Evolutionary conservation across 30 jellyfish, hydroid and myxozoan species (phyloP).

Genomic region (Hydractinia symbiolongicarpus): DNA sequence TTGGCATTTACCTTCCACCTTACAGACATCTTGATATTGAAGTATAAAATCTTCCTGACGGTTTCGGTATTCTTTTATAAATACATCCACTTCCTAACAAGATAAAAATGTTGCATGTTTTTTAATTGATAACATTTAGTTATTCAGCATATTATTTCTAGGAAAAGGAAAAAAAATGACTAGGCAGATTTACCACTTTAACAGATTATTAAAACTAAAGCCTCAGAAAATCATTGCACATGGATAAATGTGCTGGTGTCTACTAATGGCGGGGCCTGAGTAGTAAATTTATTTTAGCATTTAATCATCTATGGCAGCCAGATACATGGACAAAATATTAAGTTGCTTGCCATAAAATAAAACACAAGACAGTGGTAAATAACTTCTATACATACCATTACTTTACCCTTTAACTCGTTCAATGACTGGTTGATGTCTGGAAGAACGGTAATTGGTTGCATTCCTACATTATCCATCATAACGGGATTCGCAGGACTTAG

Average conservation of each 20-base stretch:
- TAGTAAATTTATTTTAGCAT: no score
- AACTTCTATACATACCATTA: not conserved
- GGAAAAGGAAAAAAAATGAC: not conserved
- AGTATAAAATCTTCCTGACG: slow-evolving; percentile 81
- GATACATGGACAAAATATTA: no score
- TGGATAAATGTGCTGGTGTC: no score
- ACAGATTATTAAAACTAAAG: no score
- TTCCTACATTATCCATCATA: not conserved
- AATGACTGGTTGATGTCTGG: slow-evolving; percentile 8
- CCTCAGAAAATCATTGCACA: no score
- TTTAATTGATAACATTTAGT: not conserved
- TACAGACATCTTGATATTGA: slow-evolving; percentile 67
- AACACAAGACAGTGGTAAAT: no score
- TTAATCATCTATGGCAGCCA: no score
- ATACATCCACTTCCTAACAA: slow-evolving; percentile 45
- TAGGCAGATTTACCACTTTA: no score
- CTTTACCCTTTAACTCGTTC: not conserved
- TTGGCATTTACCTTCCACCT: slow-evolving; percentile 60
- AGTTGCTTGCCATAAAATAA: no score
- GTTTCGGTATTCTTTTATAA: slow-evolving; percentile 50
- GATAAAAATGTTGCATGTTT: not conserved
- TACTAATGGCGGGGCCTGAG: no score
- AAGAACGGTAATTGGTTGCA: not conserved
- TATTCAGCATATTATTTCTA: not conserved
- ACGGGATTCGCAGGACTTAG: slow-evolving; percentile 2